These are phyloP conservation scores for Benthosema pterotum DNA, from an alignment of 2,797 vertebrate genomes.

Conservation along the genomic window DNA sequence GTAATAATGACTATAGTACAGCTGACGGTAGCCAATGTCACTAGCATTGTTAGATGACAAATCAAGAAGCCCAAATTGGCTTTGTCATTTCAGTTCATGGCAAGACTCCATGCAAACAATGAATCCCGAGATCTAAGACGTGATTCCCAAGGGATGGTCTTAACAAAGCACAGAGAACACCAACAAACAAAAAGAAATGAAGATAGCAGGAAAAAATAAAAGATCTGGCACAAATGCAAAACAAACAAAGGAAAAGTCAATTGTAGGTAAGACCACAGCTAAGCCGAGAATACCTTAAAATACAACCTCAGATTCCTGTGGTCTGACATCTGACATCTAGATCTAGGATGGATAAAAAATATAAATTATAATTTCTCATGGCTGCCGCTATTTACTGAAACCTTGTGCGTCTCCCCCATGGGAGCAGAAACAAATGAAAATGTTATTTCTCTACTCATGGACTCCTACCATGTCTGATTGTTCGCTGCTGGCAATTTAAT, in stretches of 20 bases:
- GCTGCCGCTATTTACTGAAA: conserved; percentile 98
- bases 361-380: conserved; percentile 98
- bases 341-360: conserved; percentile 99
- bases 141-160: conserved; percentile 59
- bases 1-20: conserved; percentile 11
- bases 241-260: conserved; percentile 60
- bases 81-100: conserved; percentile 47
- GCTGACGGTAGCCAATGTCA: conserved; percentile 12
- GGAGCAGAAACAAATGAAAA: conserved; percentile 99
- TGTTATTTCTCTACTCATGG: conserved; percentile 99
- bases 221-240: conserved; percentile 52
- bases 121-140: conserved; percentile 37
- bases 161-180: conserved; percentile 46
- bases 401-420: conserved; percentile 94
- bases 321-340: conserved; percentile 97
- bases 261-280: conserved; percentile 73
- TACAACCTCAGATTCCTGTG: conserved; percentile 91
- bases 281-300: conserved; percentile 90
- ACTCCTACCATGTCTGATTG: conserved; percentile 96
- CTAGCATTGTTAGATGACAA: conserved; percentile 19
- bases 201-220: conserved; percentile 35
- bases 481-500: conserved; percentile 98
- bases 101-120: conserved; percentile 29
- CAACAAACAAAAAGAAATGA: conserved; percentile 45
- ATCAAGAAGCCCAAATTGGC: conserved; percentile 27